Percentiles rank a stretch among this genome's conserved stretches.
Evolutionary conservation across 2,797 vertebrate species (phyloP).

Genomic region (Sebastes matsubarae): DNA sequence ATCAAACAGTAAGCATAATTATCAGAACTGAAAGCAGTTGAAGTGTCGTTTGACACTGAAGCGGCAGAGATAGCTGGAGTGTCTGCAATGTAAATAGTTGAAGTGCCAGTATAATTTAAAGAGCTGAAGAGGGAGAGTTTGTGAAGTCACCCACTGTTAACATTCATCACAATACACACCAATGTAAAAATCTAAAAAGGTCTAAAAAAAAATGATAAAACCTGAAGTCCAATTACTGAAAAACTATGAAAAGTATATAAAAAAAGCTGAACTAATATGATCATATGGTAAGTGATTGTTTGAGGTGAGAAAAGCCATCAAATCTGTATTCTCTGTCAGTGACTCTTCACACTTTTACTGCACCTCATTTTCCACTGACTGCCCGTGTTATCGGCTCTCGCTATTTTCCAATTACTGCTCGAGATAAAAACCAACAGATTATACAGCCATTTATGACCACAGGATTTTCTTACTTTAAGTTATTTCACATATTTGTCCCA

Average conservation of each 20-base stretch:
- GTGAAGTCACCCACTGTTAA: neutral
- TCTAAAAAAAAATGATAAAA: neutral
- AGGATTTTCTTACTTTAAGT: neutral
- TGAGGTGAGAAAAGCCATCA: conserved; percentile 17
- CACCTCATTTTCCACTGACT: conserved; percentile 22
- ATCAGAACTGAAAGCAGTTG: neutral
- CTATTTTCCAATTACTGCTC: conserved; percentile 8
- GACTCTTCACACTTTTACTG: neutral
- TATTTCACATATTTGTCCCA: neutral
- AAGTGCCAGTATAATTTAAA: neutral
- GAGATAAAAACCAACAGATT: conserved; percentile 29
- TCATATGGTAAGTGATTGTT: conserved; percentile 7
- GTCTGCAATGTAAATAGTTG: neutral
- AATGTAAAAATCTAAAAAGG: neutral
- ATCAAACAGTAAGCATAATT: too few relatives aligned
- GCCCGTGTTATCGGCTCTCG: neutral
- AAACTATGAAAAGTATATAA: neutral
- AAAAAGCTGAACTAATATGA: neutral
- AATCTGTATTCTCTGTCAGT: conserved; percentile 1
- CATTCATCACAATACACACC: neutral
- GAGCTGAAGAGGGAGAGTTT: neutral
- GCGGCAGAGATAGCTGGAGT: neutral
- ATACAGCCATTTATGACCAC: neutral
- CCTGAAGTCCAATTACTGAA: neutral
- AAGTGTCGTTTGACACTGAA: neutral